These are phyloP conservation scores for Aix galericulata DNA, from an alignment of 2,113 vertebrate genomes.

Conservation along the genomic window DNA sequence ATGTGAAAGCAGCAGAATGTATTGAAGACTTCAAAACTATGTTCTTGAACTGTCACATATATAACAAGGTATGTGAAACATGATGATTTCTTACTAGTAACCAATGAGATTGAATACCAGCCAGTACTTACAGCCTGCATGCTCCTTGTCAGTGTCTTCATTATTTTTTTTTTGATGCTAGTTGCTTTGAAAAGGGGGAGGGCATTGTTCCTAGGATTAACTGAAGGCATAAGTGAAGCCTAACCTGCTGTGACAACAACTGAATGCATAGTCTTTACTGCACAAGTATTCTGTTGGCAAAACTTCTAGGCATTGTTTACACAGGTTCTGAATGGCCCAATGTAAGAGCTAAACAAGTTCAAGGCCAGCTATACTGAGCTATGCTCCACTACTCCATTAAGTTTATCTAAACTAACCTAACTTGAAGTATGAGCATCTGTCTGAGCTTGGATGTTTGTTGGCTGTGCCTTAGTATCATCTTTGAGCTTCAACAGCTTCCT, in stretches of 20 bases:
- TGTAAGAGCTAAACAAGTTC: neutral
- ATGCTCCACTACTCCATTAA: neutral
- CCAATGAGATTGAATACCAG: neutral
- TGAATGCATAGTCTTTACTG: neutral
- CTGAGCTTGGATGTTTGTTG: neutral
- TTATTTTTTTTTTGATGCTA: neutral
- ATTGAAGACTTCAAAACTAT: slow-evolving; percentile 89
- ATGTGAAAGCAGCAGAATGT: slow-evolving; percentile 86
- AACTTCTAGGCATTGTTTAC: neutral
- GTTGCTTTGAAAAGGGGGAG: neutral
- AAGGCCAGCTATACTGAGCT: neutral
- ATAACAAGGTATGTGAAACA: slow-evolving; percentile 84
- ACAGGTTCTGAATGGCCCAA: neutral
- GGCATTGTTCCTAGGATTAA: neutral
- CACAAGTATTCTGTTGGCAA: neutral
- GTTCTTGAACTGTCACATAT: slow-evolving; percentile 93
- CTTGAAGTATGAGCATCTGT: neutral
- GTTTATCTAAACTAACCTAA: neutral
- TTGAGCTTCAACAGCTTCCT: neutral
- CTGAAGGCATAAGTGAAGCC: fast-evolving
- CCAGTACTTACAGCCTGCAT: neutral
- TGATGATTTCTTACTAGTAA: neutral
- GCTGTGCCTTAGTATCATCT: neutral
- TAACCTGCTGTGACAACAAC: neutral
- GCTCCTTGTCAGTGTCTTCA: neutral